phyloP scores from a whole-genome alignment of 2,113 vertebrate genomes.

The Lucifuga dentata region DNA sequence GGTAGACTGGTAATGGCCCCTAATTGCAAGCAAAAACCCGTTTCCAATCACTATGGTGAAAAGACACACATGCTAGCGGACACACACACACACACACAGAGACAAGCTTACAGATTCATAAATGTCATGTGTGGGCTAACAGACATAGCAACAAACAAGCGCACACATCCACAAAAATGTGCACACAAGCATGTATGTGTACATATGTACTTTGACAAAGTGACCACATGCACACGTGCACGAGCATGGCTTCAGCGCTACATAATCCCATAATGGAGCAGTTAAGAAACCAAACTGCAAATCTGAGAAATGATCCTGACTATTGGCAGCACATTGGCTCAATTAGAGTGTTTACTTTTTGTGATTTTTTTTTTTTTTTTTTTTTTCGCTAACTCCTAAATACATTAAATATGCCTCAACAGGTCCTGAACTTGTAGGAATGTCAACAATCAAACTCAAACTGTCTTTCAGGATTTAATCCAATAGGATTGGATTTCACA shows the following conservation, averaged over 20 bases:
- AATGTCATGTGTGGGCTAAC: constrained; percentile 15
- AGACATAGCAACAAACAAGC: constrained; percentile 26
- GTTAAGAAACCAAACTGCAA: constrained; percentile 46
- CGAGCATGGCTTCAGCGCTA: constrained; percentile 13
- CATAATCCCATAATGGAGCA: constrained; percentile 54
- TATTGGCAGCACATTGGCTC: constrained; percentile 43
- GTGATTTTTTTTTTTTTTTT: constrained; percentile 12
- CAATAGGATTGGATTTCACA: constrained; percentile 24
- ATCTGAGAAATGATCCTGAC: constrained; percentile 55
- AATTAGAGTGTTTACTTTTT: constrained; percentile 51
- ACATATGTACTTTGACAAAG: neutral
- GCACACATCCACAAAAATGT: neutral
- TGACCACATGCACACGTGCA: constrained; percentile 10
- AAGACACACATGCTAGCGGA: constrained; percentile 19
- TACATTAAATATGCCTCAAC: constrained; percentile 33
- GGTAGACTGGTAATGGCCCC: constrained; percentile 60
- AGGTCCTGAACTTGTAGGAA: constrained; percentile 23
- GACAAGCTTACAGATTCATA: constrained; percentile 24
- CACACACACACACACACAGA: constrained; percentile 5
- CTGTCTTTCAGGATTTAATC: constrained; percentile 22
- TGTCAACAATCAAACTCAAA: constrained; percentile 26
- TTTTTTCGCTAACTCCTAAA: constrained; percentile 18
- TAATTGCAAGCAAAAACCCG: constrained; percentile 68
- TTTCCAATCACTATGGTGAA: constrained; percentile 55
- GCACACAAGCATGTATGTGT: neutral